Base-by-base conservation (phyloP, 1,140 invertebrate species). In the Micrasema longulum region DNA sequence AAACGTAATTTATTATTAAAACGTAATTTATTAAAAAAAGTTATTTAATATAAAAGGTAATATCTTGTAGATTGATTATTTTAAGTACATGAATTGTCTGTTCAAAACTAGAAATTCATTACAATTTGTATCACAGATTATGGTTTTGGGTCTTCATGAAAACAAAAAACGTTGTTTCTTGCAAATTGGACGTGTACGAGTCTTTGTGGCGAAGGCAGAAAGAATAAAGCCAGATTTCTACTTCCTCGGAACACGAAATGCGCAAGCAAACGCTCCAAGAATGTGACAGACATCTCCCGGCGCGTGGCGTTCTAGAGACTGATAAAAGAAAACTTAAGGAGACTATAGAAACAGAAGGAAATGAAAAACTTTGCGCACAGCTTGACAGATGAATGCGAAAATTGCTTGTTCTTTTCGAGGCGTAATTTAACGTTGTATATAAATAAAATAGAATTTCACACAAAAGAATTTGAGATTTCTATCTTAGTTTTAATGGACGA, bases 351-450 rank as follows among this genome's bases (percentile, higher is more conserved):
- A 45, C 43, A 7, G n/a, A 7, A 31, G 3, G 7, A 31, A 52
- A 52, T 52, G 48, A 52, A 60, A 60, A 60, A 60, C 9, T 60
- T 60, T 38, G 14, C 16, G 26, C 55, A 43, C 55, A 60, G 12
- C 36, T 41, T 60, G 55, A 60, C 55, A 60, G 55, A 60, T 43
- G 55, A 60, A 60, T 43, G 55, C 22, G 55, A 60, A 60, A 38
- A 38, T 41, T 41, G 35, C 36, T 60, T 60, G 55, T 60, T 60
- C 36, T 60, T 60, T 60, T 60, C 18, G 10, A 10, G 55, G 12
- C 36, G 7, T 60, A 60, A 60, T 60, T 60, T 60, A 60, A 41
- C 55, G 55, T 31, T 43, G 55, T 20, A 18, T 60, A 18, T 60
- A 60, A 60, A 60, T 43, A 60, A 60, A 35, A 41, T 36, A 31